Evolutionary conservation across 1,140 invertebrate genomes (phyloP).

Genomic region (Adelges cooleyi): DNA sequence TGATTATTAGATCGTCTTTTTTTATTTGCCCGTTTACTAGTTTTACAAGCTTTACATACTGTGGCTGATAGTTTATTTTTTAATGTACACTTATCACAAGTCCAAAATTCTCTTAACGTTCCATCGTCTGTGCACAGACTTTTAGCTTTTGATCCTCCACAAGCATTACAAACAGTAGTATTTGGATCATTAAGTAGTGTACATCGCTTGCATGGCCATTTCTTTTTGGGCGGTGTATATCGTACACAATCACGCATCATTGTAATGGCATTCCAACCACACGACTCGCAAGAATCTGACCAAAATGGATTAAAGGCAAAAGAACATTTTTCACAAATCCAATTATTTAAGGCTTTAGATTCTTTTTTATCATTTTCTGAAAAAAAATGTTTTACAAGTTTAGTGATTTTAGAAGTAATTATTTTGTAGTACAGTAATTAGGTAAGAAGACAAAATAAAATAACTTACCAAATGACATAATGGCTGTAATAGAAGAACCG

Average conservation of each 20-base stretch:
- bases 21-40: conserved; percentile 33
- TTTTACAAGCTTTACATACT: conserved; percentile 69
- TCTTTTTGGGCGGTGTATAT: conserved; percentile 41
- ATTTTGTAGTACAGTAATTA: no score
- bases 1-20: conserved; percentile 13
- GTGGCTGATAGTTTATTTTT: conserved; percentile 61
- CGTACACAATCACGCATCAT: conserved; percentile 49
- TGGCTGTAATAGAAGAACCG: background rate
- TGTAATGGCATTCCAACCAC: conserved; percentile 52
- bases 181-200: conserved; percentile 64
- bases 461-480: background rate
- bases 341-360: conserved; percentile 48
- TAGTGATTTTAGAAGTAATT: no score
- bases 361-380: no score
- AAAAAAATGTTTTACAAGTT: no score
- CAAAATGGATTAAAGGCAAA: conserved; percentile 75
- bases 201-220: conserved; percentile 79
- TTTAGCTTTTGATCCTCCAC: conserved; percentile 42
- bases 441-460: no score
- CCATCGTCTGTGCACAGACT: conserved; percentile 46
- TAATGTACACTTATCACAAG: conserved; percentile 63
- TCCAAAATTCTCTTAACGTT: conserved; percentile 63
- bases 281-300: conserved; percentile 66
- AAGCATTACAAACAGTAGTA: conserved; percentile 62
- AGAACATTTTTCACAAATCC: conserved; percentile 76